These are phyloP conservation scores for Chaetodon trifascialis DNA, from an alignment of 2,113 vertebrate species.

Conservation along the genomic window DNA sequence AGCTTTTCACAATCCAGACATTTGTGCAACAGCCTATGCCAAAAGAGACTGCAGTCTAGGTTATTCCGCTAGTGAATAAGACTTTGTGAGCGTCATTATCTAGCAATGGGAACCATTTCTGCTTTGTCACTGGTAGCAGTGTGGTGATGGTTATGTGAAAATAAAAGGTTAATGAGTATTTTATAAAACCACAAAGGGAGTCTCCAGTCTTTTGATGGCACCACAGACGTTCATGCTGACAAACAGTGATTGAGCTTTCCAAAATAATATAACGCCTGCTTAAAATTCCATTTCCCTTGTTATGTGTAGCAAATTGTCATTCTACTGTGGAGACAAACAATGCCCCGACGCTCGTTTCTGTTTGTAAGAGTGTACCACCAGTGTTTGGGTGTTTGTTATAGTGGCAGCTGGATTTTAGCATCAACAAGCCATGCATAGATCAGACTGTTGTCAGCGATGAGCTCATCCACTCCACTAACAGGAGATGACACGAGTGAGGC, in stretches of 20 bases:
- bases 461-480: slow-evolving; percentile 77
- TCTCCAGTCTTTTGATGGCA: background rate
- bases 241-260: background rate
- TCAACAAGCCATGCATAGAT: slow-evolving; percentile 49
- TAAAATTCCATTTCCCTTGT: background rate
- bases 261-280: background rate
- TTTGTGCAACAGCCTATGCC: background rate
- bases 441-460: slow-evolving; percentile 74
- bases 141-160: slow-evolving; percentile 24
- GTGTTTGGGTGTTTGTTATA: slow-evolving; percentile 13
- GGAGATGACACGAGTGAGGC: slow-evolving; percentile 69
- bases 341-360: slow-evolving; percentile 1
- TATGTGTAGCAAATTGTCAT: background rate
- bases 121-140: slow-evolving; percentile 12
- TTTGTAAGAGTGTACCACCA: slow-evolving; percentile 25
- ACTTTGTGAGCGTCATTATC: background rate
- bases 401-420: slow-evolving; percentile 50
- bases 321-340: background rate
- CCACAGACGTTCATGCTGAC: background rate
- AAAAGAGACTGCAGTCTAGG: slow-evolving; percentile 7
- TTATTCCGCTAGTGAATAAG: slow-evolving; percentile 8
- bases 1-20: background rate
- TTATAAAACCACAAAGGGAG: slow-evolving; percentile 8
- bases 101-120: background rate
- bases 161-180: background rate